These are phyloP conservation scores for Oostethus manadensis DNA, from an alignment of 2,113 vertebrate genomes.

Conservation along the genomic window DNA sequence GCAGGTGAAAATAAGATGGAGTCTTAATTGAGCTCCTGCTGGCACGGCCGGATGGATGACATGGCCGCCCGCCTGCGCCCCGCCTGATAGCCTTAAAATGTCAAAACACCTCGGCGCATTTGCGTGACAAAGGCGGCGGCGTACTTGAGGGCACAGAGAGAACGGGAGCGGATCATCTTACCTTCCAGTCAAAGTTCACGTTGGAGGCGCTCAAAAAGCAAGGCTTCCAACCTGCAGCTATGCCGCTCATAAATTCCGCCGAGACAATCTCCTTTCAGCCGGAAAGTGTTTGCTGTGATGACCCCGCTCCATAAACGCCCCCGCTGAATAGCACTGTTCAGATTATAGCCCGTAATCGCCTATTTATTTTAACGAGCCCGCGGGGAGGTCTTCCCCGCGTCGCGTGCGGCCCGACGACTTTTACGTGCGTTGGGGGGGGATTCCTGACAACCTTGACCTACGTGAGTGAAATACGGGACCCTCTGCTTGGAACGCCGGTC, in stretches of 20 bases:
- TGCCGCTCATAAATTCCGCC: not conserved
- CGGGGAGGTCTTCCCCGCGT: conserved; percentile 58
- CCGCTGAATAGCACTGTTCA: conserved; percentile 57
- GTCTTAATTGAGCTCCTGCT: conserved; percentile 50
- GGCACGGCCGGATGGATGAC: conserved; percentile 47
- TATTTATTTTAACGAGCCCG: conserved; percentile 65
- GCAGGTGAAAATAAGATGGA: conserved; percentile 33
- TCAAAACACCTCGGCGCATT: conserved; percentile 50
- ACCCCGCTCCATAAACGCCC: conserved; percentile 32
- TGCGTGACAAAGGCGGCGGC: conserved; percentile 1
- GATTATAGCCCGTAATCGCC: conserved; percentile 58
- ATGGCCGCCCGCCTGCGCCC: conserved; percentile 28
- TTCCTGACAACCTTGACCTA: conserved; percentile 70
- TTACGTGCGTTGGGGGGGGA: conserved; percentile 65
- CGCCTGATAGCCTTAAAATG: conserved; percentile 51
- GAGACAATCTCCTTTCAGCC: not conserved
- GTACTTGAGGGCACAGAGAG: not conserved
- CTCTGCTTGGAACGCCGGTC: conserved; percentile 67
- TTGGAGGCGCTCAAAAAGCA: too few species aligned
- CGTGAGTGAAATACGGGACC: conserved; percentile 72
- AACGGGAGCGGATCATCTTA: not conserved
- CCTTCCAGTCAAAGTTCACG: conserved; percentile 5
- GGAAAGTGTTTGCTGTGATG: conserved; percentile 8
- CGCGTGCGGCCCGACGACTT: conserved; percentile 36
- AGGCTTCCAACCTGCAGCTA: not conserved